Evolutionary conservation across 2,888 invertebrate genomes (phyloP), one percentile per base, ranked within the genome.

Genomic region (Myopa tessellatipennis): DNA sequence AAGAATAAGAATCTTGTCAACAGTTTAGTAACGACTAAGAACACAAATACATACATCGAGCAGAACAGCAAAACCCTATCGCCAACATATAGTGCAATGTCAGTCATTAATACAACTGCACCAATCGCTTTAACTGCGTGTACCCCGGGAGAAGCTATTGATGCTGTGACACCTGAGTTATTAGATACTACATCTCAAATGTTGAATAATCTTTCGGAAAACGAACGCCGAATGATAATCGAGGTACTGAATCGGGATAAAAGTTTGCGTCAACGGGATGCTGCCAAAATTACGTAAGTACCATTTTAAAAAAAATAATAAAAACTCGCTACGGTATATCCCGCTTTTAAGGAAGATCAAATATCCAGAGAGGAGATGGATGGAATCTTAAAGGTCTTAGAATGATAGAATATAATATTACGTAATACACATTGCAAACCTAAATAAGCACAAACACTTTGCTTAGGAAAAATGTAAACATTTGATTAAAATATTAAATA

Each of bases 161-260:
- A 88, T 77, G 86, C 85, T 6, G 80, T 89, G 71, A 88, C 87
- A 1, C 87, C 88, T 4, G 88, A 89, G 75, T 79, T 89, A 80
- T 86, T 87, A 4, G 86, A 86, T 55, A 86, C 88, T 69, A 88
- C 89, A 4, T 85, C 88, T 2, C 88, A 89, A 79, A 89, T 88
- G 45, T 83, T 89, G 18, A 88, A 89, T 60, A 88, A 86, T 79
- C 81, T 90, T 55, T 88, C 89, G 40, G 89, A 89, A 52, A 87
- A 85, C 50, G 91, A 91, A 81, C 88, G 91, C 67, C 90, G 90
- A 85, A 90, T 90, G 84, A 91, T 91, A 83, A 88, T 91, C 79
- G 90, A 89, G 79, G 91, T 91, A 65, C 85, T 91, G 73, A 90
- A 90, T 80, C 88, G 91, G 69, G 91, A 91, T 82, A 91, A 91